Conservation (phyloP, 2,888 invertebrate species). For the Gastrophysa polygoni region DNA sequence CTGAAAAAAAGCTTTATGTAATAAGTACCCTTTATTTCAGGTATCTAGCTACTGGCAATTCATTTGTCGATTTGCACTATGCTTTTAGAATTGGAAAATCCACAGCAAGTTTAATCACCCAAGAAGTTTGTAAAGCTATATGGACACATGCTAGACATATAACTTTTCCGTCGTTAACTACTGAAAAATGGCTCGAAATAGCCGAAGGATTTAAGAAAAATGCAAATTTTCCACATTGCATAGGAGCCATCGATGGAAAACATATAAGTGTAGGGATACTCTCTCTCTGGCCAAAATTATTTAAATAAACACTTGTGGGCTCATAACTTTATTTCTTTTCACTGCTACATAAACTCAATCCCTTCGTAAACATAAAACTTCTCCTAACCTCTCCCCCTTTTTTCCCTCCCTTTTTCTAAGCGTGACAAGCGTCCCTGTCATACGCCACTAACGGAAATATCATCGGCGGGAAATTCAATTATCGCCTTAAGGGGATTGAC, state of each 20-base stretch:
- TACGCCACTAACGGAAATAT: too few species aligned
- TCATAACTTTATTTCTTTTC: too few species aligned
- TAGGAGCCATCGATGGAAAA: constrained; percentile 15
- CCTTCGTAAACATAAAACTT: too few species aligned
- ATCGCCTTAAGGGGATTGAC: too few species aligned
- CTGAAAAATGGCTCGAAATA: constrained; percentile 8
- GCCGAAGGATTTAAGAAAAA: constrained; percentile 16
- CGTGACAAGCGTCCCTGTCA: too few species aligned
- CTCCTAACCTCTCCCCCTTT: too few species aligned
- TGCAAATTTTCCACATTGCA: constrained; percentile 15
- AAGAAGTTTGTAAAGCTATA: constrained; percentile 29
- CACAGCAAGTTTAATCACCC: constrained; percentile 18
- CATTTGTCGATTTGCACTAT: constrained; percentile 15
- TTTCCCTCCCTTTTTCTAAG: too few species aligned
- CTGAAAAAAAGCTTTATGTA: constrained; percentile 10
- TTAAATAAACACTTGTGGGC: too few species aligned
- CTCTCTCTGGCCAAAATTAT: too few species aligned
- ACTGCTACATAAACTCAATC: too few species aligned
- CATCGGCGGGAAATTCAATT: too few species aligned
- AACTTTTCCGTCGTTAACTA: constrained; percentile 19
- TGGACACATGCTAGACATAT: constrained; percentile 18
- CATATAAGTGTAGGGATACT: too few species aligned
- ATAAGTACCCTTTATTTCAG: constrained; percentile 16
- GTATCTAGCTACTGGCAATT: constrained; percentile 18
- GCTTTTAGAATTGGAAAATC: constrained; percentile 19